phyloP scores from a whole-genome alignment of 1,140 invertebrate species.

The Drosophila lini region DNA sequence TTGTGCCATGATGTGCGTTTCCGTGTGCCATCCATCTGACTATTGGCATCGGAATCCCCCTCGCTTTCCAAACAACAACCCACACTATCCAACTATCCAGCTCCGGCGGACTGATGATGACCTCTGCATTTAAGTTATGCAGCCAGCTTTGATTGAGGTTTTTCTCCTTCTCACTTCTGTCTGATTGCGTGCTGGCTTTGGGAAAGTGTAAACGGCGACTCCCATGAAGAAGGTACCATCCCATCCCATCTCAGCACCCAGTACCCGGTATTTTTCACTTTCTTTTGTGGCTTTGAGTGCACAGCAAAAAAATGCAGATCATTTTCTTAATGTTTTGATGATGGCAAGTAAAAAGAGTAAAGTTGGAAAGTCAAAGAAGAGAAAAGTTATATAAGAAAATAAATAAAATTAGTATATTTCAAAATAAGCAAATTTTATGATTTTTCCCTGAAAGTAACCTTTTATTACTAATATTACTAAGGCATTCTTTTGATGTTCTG shows the following conservation, averaged over 20 bases:
- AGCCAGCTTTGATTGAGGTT: conserved; percentile 78
- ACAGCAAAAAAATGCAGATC: conserved; percentile 6
- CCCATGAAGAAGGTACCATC: conserved; percentile 60
- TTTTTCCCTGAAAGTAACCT: background rate
- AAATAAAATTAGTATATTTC: background rate
- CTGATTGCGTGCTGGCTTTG: conserved; percentile 72
- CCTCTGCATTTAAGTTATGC: conserved; percentile 80
- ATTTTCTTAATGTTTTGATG: background rate
- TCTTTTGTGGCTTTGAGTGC: conserved; percentile 50
- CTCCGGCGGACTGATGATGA: conserved; percentile 55
- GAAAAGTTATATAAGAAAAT: background rate
- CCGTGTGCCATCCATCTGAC: conserved; percentile 75
- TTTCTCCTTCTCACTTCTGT: conserved; percentile 55
- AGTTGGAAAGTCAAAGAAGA: background rate
- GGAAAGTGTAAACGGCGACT: conserved; percentile 77
- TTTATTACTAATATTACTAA: too few species aligned
- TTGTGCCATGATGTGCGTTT: conserved; percentile 72
- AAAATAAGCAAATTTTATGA: background rate
- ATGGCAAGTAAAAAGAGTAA: background rate
- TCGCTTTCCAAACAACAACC: conserved; percentile 74
- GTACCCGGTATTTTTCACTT: conserved; percentile 72
- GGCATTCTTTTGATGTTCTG: background rate
- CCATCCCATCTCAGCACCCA: conserved; percentile 32
- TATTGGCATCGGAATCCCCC: conserved; percentile 58
- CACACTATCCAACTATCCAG: conserved; percentile 45